Conservation (phyloP, 2,888 invertebrate species). For the Schrankia costaestrigalis region DNA sequence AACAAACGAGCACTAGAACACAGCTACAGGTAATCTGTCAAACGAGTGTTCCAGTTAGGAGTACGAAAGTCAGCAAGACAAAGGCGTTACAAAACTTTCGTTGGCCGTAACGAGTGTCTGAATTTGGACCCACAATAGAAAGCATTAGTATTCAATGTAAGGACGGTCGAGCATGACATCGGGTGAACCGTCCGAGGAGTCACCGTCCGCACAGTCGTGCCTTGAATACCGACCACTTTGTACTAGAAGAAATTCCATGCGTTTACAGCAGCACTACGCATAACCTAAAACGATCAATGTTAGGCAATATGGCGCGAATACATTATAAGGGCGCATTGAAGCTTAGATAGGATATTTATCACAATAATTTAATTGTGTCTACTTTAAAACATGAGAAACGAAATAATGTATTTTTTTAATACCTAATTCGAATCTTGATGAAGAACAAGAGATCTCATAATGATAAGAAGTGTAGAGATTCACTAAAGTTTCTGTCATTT, state of each 20-base stretch:
- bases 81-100: constrained; percentile 72
- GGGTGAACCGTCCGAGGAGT: constrained; percentile 69
- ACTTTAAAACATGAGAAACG: too few relatives aligned
- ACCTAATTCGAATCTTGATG: too few relatives aligned
- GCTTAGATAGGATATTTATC: too few relatives aligned
- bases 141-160: constrained; percentile 70
- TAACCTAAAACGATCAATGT: constrained; percentile 59
- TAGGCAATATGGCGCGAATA: constrained; percentile 65
- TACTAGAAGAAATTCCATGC: constrained; percentile 56
- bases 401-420: too few relatives aligned
- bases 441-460: too few relatives aligned
- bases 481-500: too few relatives aligned
- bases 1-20: constrained; percentile 17
- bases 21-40: constrained; percentile 32
- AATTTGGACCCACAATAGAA: constrained; percentile 55
- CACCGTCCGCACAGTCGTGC: constrained; percentile 70
- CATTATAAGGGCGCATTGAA: too few relatives aligned
- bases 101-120: constrained; percentile 51
- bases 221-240: constrained; percentile 60
- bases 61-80: constrained; percentile 69
- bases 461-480: too few relatives aligned
- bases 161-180: constrained; percentile 55
- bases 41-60: constrained; percentile 60
- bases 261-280: constrained; percentile 53
- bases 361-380: too few relatives aligned